phyloP scores from a whole-genome alignment of 2,888 invertebrate species.

The Uropetala carovei region DNA sequence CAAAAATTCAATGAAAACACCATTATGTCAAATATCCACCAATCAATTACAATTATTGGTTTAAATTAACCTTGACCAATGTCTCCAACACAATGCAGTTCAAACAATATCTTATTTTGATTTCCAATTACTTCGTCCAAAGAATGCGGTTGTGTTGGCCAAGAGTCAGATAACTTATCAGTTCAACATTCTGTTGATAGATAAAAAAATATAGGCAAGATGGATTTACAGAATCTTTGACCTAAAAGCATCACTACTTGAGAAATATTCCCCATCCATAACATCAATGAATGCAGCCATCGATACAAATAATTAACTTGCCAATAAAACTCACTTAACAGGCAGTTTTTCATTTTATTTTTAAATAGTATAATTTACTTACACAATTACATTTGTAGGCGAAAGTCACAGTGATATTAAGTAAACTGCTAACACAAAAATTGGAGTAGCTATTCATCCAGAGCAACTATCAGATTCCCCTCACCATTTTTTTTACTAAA shows the following conservation, averaged over 20 bases:
- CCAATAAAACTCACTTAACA: conserved; percentile 56
- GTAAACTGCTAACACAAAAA: conserved; percentile 62
- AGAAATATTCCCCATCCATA: background rate
- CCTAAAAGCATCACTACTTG: background rate
- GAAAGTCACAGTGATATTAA: conserved; percentile 61
- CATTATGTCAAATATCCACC: too few species aligned
- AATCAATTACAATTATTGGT: too few species aligned
- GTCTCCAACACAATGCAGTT: too few species aligned
- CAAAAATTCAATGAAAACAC: too few species aligned
- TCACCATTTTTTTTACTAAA: conserved; percentile 52
- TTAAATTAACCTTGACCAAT: too few species aligned
- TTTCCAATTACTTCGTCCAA: too few species aligned
- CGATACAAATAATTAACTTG: background rate
- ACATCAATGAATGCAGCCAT: background rate
- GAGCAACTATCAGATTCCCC: conserved; percentile 62
- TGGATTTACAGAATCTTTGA: background rate
- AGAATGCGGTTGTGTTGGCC: background rate
- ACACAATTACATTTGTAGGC: conserved; percentile 63
- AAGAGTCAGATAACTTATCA: background rate
- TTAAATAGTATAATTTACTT: conserved; percentile 64
- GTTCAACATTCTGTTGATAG: background rate
- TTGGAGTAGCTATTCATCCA: conserved; percentile 53
- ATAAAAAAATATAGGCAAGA: background rate
- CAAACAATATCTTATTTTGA: too few species aligned
- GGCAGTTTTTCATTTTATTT: conserved; percentile 61